Conservation (phyloP, 2,797 vertebrate genomes). For the Rhynchonycteris naso region DNA sequence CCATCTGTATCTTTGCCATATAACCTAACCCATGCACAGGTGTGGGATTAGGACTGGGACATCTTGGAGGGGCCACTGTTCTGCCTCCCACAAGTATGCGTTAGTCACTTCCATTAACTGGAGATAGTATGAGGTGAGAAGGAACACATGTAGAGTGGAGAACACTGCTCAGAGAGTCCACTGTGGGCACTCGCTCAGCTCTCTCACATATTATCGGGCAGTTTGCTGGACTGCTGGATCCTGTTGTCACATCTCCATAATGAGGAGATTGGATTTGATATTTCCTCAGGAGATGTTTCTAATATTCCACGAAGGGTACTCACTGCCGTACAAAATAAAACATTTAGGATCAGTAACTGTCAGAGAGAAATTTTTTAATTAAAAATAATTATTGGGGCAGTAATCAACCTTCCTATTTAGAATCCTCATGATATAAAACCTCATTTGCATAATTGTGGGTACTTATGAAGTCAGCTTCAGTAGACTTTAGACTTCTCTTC, state of each 20-base stretch:
- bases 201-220: neutral
- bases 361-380: neutral
- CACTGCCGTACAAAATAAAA: neutral
- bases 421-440: neutral
- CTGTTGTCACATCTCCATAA: neutral
- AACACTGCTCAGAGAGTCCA: neutral
- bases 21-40: neutral
- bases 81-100: neutral
- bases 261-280: neutral
- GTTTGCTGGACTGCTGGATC: neutral
- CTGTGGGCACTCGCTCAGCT: neutral
- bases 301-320: neutral
- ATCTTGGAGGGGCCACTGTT: neutral
- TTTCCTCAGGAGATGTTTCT: neutral
- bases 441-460: neutral
- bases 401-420: neutral
- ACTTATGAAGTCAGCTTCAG: neutral
- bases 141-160: neutral
- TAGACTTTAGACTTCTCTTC: neutral
- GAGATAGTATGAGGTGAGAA: neutral
- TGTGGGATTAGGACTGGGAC: neutral
- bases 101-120: neutral
- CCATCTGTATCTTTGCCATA: neutral
- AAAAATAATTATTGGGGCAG: neutral
- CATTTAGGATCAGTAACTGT: neutral